Percentiles rank a stretch among this genome's conserved stretches.
phyloP scores from a whole-genome alignment of 2,113 vertebrate species.

The Climacteris rufus region DNA sequence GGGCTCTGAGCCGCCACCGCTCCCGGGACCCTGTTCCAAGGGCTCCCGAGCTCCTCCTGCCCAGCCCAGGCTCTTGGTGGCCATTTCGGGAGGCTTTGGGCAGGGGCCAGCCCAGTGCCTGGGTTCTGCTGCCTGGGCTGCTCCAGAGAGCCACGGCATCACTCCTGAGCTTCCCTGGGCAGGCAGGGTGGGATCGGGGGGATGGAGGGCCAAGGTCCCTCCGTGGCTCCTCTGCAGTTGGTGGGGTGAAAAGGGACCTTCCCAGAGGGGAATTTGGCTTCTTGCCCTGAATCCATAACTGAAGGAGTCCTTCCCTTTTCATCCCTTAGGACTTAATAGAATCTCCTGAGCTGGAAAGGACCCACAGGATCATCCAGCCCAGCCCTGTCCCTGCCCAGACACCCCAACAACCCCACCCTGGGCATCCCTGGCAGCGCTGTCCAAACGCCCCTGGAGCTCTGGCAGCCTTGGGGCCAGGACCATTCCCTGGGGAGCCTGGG shows the following conservation, averaged over 20 bases:
- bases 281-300: background rate
- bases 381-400: background rate
- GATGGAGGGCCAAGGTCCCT: background rate
- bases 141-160: rapidly evolving
- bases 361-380: too few species aligned
- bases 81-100: background rate
- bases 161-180: too few species aligned
- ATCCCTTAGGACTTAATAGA: background rate
- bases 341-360: background rate
- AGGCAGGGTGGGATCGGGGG: background rate
- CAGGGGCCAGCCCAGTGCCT: background rate
- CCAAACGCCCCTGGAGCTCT: background rate
- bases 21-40: background rate
- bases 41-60: background rate
- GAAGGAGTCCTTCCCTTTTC: background rate
- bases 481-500: background rate
- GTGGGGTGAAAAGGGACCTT: background rate
- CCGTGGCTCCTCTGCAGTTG: rapidly evolving
- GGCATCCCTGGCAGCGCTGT: too few species aligned
- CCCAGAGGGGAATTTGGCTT: background rate
- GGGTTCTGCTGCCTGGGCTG: background rate
- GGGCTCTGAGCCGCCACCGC: too few species aligned
- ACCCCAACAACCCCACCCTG: background rate
- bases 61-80: background rate
- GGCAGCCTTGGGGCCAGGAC: background rate